Conservation (phyloP, 2,888 invertebrate genomes). For the Smittia aterrima region DNA sequence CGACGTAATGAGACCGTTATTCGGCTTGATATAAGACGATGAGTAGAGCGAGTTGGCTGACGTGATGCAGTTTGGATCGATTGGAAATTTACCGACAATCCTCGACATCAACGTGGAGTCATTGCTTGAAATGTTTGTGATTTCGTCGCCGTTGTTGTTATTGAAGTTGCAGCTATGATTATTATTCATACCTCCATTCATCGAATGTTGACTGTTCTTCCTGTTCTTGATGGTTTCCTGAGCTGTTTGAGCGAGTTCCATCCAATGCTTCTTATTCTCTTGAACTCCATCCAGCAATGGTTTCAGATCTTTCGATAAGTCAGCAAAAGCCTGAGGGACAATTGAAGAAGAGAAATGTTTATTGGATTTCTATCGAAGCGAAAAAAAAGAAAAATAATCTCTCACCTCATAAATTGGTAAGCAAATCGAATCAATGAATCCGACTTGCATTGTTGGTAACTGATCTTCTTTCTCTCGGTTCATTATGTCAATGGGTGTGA, state of each 20-base stretch:
- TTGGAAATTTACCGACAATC: conserved; percentile 39
- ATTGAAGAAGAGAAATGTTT: conserved; percentile 24
- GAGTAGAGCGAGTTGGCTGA: background rate
- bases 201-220: conserved; percentile 42
- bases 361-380: no score
- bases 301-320: conserved; percentile 72
- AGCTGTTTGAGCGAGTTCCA: conserved; percentile 63
- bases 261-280: conserved; percentile 80
- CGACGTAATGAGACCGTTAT: conserved; percentile 23
- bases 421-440: conserved; percentile 93
- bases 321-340: conserved; percentile 72
- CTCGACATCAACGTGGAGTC: conserved; percentile 27
- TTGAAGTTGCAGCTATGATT: conserved; percentile 43
- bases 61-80: conserved; percentile 6
- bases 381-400: conserved; percentile 4
- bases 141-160: conserved; percentile 39
- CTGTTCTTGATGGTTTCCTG: conserved; percentile 47
- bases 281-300: conserved; percentile 81
- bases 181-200: conserved; percentile 35
- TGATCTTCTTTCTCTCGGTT: conserved; percentile 92
- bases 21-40: conserved; percentile 18
- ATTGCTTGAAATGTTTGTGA: conserved; percentile 3
- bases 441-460: conserved; percentile 92
- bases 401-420: conserved; percentile 88
- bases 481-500: conserved; percentile 93